Base-by-base conservation (phyloP, 2,113 vertebrate genomes). In the Plestiodon gilberti region DNA sequence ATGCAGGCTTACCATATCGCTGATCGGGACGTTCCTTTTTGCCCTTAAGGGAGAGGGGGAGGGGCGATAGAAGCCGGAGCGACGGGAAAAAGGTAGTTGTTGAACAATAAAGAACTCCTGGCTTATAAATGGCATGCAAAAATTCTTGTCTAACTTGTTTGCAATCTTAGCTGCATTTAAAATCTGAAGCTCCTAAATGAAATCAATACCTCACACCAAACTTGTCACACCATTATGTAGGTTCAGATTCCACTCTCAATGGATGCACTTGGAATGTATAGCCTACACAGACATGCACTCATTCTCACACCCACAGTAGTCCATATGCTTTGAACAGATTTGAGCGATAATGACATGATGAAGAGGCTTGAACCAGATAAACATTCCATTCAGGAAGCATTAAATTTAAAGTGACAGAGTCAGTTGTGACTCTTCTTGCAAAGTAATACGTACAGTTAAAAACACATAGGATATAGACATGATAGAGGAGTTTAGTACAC, bases 141-240 rank as follows among this genome's bases (percentile, higher is more conserved):
- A 1, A 78, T 85, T 81, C 38, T 93, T 93, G 85, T 69, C 67
- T 67, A 84, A 71, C 30, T 91, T 83, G 38, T 61, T 84, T 75
- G 59, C 33, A 59, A 30, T 57, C 73, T 91, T 87, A 88, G 55
- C 83, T 85, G 78, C 90, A 88, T 73, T 90, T 87, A 88, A 40
- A 88, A 90, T 65, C 71, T 88, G 82, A 48, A 84, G 93, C 57
- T 90, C 30, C 77, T 91, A 9, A 25, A 88, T 92, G 30, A 78
- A 93, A 86, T 79, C 52, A 65, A 88, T 90, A 91, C 83, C 91
- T 80, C 81, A 67, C 35, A 33, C 82, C 82, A 74, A 86, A 78
- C 69, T 90, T 94, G 88, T 93, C 90, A 92, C 65, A 92, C 81
- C 89, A 73, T 91, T 87, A 90, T 92, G 90, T 92, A 93, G 91